Conservation (phyloP, 37 sponge, comb jelly and placozoan species). For the Oopsacas minuta region DNA sequence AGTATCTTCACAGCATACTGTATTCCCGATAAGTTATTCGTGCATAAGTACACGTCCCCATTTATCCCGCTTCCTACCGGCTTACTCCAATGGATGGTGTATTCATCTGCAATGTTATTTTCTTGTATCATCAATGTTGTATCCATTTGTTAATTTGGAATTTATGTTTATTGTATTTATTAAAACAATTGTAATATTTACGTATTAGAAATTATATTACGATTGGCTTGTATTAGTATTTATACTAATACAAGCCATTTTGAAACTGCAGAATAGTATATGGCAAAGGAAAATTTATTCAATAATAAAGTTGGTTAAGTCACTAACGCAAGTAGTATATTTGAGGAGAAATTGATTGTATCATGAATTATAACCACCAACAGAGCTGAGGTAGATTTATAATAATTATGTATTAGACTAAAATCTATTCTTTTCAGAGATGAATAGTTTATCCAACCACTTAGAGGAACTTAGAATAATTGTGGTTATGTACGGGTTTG, state of each 20-base stretch:
- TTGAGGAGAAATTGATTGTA: not conserved
- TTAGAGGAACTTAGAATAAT: too few relatives aligned
- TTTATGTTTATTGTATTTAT: too few relatives aligned
- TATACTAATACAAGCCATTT: not conserved
- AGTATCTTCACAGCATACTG: not conserved
- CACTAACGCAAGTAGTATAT: not conserved
- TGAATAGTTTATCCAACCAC: too few relatives aligned
- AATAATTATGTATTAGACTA: too few relatives aligned
- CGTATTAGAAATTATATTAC: not conserved
- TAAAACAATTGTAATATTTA: too few relatives aligned
- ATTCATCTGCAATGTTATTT: constrained; percentile 46
- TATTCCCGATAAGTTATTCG: not conserved
- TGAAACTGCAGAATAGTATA: not conserved
- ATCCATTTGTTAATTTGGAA: constrained; percentile 21
- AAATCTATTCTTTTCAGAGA: too few relatives aligned
- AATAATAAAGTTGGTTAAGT: not conserved
- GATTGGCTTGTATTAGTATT: too few relatives aligned
- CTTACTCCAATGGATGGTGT: constrained; percentile 38
- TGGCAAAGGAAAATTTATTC: too few relatives aligned
- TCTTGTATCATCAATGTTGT: constrained; percentile 31
- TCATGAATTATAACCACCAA: too few relatives aligned
- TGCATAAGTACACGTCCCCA: not conserved
- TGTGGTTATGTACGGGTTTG: too few relatives aligned
- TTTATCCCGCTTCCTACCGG: not conserved
- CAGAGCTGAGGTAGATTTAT: too few relatives aligned